Evolutionary conservation across 1,140 invertebrate species (phyloP), one percentile per base, ranked within the genome.

Genomic region (Dendrolimus punctatus): DNA sequence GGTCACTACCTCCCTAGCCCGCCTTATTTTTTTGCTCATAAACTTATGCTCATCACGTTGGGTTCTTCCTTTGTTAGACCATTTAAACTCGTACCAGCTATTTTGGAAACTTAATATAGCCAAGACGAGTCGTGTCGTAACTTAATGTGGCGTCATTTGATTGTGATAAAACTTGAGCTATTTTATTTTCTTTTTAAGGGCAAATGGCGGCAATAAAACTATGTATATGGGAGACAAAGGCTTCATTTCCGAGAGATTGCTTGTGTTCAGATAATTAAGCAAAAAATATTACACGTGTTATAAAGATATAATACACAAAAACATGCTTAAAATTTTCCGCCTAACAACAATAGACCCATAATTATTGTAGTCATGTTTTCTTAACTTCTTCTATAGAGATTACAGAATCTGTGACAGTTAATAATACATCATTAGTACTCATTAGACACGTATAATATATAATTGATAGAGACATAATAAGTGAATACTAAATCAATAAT

Each of bases 11-110:
- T 78, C 66, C 76, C 77, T 80, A 78, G 79, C 62, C 71, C 63
- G 68, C 76, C 75, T 79, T 79, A 74, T 80, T 79, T 85, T 59
- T 85, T 81, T 80, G 78, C 80, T 80, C 65, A 75, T 77, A 78
- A 75, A 72, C 53, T 68, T 75, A 79, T 81, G 75, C 79, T 71
- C 58, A 49, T 66, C 78, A 85, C 78, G 81, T 83, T 73, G 72
- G 50, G 39, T 62, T 76, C 76, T 80, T 82, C 79, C 77, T 84
- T 80, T 78, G 78, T 77, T 71, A 68, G 72, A 73, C 65, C 71
- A 80, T 80, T 80, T 75, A 72, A 73, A 79, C 69, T 73, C 64
- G 67, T 62, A 47, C 68, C 68, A 71, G 64, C 70, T 71, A 72
- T 77, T 80, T 82, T 51, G 70, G 74, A 67, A 71, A 64, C 71